phyloP scores from a whole-genome alignment of 2,113 vertebrate species.

The Centropus unirufus region DNA sequence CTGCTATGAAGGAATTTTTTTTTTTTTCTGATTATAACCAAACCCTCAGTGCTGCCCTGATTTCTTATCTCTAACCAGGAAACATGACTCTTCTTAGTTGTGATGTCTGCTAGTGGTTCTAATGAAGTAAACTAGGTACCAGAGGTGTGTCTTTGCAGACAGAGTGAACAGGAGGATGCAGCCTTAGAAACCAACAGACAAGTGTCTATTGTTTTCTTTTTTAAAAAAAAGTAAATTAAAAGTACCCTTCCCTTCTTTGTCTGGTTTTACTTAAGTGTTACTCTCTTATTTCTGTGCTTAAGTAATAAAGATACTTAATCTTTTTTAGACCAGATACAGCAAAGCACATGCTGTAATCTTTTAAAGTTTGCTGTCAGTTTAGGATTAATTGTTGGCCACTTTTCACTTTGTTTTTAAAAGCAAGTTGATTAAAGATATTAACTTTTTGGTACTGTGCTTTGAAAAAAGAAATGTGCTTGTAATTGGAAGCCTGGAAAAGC shows the following conservation, averaged over 20 bases:
- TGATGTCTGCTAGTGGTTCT: background rate
- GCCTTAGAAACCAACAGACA: background rate
- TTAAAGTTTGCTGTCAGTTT: background rate
- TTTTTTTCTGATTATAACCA: background rate
- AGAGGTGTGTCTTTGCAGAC: background rate
- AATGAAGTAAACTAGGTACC: background rate
- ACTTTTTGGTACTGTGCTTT: background rate
- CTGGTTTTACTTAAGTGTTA: background rate
- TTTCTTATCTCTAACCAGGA: background rate
- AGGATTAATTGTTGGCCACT: background rate
- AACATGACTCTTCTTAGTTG: background rate
- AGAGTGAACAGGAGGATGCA: background rate
- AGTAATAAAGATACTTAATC: background rate
- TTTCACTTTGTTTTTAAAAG: background rate
- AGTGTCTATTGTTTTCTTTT: background rate
- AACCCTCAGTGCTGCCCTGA: background rate
- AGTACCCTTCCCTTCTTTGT: background rate
- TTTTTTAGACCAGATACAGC: background rate
- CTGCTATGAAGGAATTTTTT: background rate
- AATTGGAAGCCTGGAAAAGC: background rate
- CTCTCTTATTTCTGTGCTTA: background rate
- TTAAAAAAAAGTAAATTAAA: background rate
- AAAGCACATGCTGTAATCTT: background rate
- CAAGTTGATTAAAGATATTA: background rate
- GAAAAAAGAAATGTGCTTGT: background rate